Percentiles rank a stretch among this genome's conserved stretches.
Evolutionary conservation across 2,797 vertebrate species (phyloP).

Genomic region (Rhodeus uyekii): DNA sequence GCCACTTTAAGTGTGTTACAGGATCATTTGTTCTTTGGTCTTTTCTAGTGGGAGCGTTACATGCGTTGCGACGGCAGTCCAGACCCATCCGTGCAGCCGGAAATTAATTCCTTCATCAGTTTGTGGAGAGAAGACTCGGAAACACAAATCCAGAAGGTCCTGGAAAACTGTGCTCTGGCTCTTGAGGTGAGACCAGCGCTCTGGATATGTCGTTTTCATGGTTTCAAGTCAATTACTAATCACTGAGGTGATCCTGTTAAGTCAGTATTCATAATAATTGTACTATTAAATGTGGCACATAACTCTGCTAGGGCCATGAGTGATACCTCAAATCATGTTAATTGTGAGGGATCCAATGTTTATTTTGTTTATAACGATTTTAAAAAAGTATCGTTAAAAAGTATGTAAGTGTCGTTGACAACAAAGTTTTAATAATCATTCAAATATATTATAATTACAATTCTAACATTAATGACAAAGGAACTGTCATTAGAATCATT

Average conservation of each 20-base stretch:
- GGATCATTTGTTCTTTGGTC: conserved; percentile 15
- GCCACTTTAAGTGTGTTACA: not conserved
- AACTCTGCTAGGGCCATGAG: not conserved
- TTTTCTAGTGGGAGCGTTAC: conserved; percentile 87
- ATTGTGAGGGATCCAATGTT: not conserved
- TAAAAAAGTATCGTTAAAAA: too few relatives aligned
- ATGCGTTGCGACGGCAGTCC: conserved; percentile 83
- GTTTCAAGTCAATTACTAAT: not conserved
- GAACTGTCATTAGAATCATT: too few relatives aligned
- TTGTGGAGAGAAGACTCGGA: conserved; percentile 83
- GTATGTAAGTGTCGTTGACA: too few relatives aligned
- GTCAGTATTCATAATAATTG: not conserved
- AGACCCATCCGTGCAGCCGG: conserved; percentile 78
- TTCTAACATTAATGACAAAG: too few relatives aligned
- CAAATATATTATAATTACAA: too few relatives aligned
- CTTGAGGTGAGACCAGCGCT: conserved; percentile 75
- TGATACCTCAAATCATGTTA: not conserved
- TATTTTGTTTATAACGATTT: too few relatives aligned
- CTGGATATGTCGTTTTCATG: not conserved
- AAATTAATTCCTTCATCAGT: conserved; percentile 88
- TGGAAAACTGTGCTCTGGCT: conserved; percentile 78
- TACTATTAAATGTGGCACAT: not conserved
- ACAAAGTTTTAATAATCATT: too few relatives aligned
- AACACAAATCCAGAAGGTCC: conserved; percentile 71
- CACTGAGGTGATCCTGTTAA: not conserved